Base-by-base conservation (phyloP, 2,113 vertebrate species). In the Dasyprocta punctata region DNA sequence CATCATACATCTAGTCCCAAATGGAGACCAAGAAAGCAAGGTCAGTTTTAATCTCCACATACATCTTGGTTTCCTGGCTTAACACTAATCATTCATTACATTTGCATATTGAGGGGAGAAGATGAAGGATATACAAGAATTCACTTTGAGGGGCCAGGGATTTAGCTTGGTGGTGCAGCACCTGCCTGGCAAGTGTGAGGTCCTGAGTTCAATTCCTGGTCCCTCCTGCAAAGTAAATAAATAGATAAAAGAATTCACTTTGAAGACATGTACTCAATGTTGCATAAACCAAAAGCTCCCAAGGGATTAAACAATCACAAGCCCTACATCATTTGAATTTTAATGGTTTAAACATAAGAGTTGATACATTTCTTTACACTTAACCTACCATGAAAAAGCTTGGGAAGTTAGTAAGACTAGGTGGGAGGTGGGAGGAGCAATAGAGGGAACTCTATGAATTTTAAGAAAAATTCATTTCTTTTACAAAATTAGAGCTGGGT, bases 241-340 rank as follows among this genome's bases (percentile, higher is more conserved):
- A 56, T 19, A 56, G 4, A 56, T 56, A 56, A 56, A 94, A 97
- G 89, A 87, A 93, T 90, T 95, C 84, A 78, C 84, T 97, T 83
- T 89, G 82, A 93, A 98, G 96, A 83, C 28, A 88, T 61, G 52
- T 94, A 88, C 89, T 97, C 95, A 94, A 24, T 95, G 96, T 98
- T 98, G 67, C 84, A 28, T 97, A 97, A 97, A 97, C 97, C 92
- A 80, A 98, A 97, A 96, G 75, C 93, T 98, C 98, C 96, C 88
- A 54, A 58, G 95, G 95, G 96, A 98, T 98, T 97, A 97, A 98
- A 98, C 97, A 97, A 86, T 90, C 95, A 98, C 98, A 98, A 97
- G 83, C 86, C n/a, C n/a, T 56, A 92, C 89, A 95, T 98, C 95
- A 97, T 98, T 98, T 98, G 96, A 97, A 98, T 98, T 98, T 98